Evolutionary conservation across 2,797 vertebrate species (phyloP), one percentile per base, ranked within the genome.

Genomic region (Pitangus sulphuratus): DNA sequence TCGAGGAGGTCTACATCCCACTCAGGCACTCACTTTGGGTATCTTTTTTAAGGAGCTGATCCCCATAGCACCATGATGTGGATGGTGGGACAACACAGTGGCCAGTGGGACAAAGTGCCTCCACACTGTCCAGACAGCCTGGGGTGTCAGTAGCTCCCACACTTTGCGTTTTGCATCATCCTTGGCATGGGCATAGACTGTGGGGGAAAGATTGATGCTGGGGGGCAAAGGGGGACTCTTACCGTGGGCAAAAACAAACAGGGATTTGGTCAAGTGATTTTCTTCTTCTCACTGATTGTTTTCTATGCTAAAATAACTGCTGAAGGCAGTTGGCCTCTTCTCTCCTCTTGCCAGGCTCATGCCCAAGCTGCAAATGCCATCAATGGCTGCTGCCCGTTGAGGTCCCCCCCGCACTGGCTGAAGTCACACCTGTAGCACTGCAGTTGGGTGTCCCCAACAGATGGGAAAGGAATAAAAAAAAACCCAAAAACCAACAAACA

Each of bases 141-240:
- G 15, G 7, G 51, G 31, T 42, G 51, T 37, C 60, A 57, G 15
- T 57, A 62, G 45, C 40, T 79, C 44, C 48, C 68, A 51, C 3
- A 2, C 2, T 30, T 56, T 2, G 0, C 35, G 13, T 35, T 83
- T 2, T 25, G n/a, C 57, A 68, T 30, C 35, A 8, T 39, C n/a
- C 51, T 57, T 0, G 0, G 47, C 37, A 64, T 0, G 17, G 44
- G 19, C 69, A 81, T 2, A 8, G 65, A 35, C 24, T 1, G 1
- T 1, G 18, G 66, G n/a, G 21, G 9, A 58, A 54, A 60, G 15
- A 54, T 9, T 6, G 1, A 25, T 2, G 2, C 62, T 79, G 33
- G 2, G 18, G 18, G 19, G 7, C 12, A 44, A 45, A 4, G 26
- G 16, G 19, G 6, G 50, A 51, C 12, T 19, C 54, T 39, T n/a